Percentiles rank a stretch among this genome's conserved stretches.
phyloP scores from a whole-genome alignment of 2,113 vertebrate genomes.

The Gracilinanus agilis region DNA sequence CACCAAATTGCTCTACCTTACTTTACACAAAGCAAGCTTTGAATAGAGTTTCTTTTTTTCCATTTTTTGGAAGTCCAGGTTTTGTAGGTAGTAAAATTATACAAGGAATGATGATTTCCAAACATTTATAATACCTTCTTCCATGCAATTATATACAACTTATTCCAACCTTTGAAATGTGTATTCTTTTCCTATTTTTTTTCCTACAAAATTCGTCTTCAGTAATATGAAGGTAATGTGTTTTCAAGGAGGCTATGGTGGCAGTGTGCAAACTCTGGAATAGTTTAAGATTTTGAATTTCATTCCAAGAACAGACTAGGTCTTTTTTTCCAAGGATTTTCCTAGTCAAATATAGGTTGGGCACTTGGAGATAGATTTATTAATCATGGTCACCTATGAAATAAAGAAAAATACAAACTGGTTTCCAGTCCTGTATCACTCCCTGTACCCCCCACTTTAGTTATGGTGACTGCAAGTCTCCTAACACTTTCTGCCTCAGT shows the following conservation, averaged over 20 bases:
- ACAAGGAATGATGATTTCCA: not conserved
- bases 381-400: not conserved
- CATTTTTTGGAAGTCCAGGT: not conserved
- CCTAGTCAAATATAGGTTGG: not conserved
- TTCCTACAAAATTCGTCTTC: not conserved
- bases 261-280: not conserved
- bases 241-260: not conserved
- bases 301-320: not conserved
- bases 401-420: not conserved
- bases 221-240: not conserved
- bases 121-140: not conserved
- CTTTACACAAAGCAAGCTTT: not conserved
- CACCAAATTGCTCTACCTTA: not conserved
- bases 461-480: not conserved
- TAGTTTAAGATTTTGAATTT: not conserved
- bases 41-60: not conserved
- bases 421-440: not conserved
- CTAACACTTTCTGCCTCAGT: not conserved
- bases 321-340: not conserved
- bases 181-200: not conserved
- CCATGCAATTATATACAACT: not conserved
- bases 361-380: not conserved
- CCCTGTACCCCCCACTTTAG: not conserved
- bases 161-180: not conserved
- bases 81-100: conserved; percentile 14